Evolutionary conservation across 2,797 vertebrate species (phyloP).

Genomic region (Taenioides sp.): DNA sequence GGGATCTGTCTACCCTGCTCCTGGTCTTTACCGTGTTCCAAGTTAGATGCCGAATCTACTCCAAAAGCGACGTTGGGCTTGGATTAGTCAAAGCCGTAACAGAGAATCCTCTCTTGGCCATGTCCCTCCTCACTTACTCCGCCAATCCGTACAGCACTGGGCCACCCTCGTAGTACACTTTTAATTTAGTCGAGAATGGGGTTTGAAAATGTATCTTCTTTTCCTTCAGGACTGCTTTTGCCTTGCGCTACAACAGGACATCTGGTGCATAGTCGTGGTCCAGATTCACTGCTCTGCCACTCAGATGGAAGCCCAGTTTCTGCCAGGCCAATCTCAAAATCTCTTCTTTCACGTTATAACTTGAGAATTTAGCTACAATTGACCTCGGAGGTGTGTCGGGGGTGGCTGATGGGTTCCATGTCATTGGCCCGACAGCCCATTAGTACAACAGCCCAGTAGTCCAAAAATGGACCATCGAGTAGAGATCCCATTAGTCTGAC

Average conservation of each 20-base stretch:
- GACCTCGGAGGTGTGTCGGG: neutral
- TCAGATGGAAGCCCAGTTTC: neutral
- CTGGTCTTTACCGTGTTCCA: neutral
- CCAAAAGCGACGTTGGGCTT: neutral
- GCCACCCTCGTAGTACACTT: neutral
- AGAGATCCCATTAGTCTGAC: no score
- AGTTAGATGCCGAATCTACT: neutral
- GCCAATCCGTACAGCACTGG: neutral
- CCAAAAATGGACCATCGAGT: no score
- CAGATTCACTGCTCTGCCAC: no score
- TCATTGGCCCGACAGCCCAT: no score
- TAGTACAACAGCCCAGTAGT: no score
- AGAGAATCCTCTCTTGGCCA: neutral
- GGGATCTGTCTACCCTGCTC: neutral
- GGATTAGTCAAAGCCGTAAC: neutral
- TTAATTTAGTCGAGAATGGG: neutral
- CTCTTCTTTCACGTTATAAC: constrained; percentile 7
- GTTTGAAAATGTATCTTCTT: neutral
- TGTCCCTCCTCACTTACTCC: neutral
- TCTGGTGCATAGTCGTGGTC: neutral
- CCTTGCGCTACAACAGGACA: neutral
- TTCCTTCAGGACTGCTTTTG: neutral
- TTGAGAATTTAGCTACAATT: constrained; percentile 19
- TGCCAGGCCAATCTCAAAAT: no score
- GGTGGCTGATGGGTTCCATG: no score